phyloP scores from a whole-genome alignment of 2,113 vertebrate species.

The Zeus faber region DNA sequence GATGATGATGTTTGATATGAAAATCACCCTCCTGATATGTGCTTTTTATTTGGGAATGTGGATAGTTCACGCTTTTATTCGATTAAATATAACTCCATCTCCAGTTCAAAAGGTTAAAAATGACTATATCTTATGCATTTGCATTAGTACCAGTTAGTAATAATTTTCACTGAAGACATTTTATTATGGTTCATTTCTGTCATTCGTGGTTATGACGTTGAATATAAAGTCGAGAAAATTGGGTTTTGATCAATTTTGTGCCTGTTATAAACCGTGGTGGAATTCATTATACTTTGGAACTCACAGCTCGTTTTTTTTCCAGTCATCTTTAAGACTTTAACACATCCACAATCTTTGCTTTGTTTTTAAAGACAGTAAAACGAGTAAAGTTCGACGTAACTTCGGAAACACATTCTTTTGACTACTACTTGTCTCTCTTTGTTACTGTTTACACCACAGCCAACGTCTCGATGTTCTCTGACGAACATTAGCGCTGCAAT shows the following conservation, averaged over 20 bases:
- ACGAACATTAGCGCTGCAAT: constrained; percentile 54
- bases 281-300: constrained; percentile 52
- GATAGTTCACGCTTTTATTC: constrained; percentile 32
- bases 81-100: constrained; percentile 28
- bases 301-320: constrained; percentile 65
- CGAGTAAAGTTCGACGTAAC: constrained; percentile 26
- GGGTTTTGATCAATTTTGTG: constrained; percentile 52
- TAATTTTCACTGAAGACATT: constrained; percentile 43
- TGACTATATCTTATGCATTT: constrained; percentile 27
- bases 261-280: constrained; percentile 59
- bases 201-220: constrained; percentile 39
- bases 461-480: constrained; percentile 50
- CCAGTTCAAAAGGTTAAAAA: constrained; percentile 21
- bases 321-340: constrained; percentile 34
- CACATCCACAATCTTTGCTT: constrained; percentile 21
- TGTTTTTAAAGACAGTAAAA: constrained; percentile 22
- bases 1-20: constrained; percentile 18
- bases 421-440: constrained; percentile 29
- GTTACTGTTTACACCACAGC: constrained; percentile 53
- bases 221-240: constrained; percentile 32
- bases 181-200: constrained; percentile 25
- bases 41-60: constrained; percentile 35
- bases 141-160: constrained; percentile 48
- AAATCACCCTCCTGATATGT: constrained; percentile 7
- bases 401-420: constrained; percentile 23